phyloP scores from a whole-genome alignment of 2,797 vertebrate species.

The Dicrostonyx torquatus region DNA sequence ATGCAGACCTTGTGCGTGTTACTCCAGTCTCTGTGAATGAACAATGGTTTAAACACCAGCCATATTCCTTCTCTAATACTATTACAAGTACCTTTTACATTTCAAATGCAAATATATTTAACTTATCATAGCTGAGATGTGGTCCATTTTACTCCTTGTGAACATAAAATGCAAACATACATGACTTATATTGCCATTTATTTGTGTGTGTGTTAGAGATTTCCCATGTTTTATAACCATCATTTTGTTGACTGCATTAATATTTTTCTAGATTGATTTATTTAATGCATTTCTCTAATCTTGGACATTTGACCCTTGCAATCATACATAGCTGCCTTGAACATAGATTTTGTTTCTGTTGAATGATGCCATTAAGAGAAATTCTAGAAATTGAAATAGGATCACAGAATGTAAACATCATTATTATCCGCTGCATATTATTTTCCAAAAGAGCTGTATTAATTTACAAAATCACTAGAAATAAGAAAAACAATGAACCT shows the following conservation, averaged over 20 bases:
- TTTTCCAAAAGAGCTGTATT: neutral
- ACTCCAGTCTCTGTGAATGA: neutral
- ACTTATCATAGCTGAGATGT: neutral
- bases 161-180: neutral
- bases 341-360: conserved; percentile 4
- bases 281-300: neutral
- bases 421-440: neutral
- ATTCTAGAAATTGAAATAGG: neutral
- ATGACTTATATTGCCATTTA: neutral
- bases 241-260: neutral
- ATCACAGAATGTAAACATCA: neutral
- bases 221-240: neutral
- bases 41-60: neutral
- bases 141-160: neutral
- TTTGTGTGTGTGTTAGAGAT: neutral
- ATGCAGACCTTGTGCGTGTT: neutral
- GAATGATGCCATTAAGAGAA: conserved; percentile 3
- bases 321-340: neutral
- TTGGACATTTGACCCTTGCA: neutral
- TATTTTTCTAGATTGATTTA: conserved; percentile 32
- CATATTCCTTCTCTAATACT: neutral
- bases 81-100: neutral
- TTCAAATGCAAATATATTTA: neutral
- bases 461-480: neutral
- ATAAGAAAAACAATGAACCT: conserved; percentile 1